Conservation (phyloP, 2,888 invertebrate genomes). For the Papilio demoleus region DNA sequence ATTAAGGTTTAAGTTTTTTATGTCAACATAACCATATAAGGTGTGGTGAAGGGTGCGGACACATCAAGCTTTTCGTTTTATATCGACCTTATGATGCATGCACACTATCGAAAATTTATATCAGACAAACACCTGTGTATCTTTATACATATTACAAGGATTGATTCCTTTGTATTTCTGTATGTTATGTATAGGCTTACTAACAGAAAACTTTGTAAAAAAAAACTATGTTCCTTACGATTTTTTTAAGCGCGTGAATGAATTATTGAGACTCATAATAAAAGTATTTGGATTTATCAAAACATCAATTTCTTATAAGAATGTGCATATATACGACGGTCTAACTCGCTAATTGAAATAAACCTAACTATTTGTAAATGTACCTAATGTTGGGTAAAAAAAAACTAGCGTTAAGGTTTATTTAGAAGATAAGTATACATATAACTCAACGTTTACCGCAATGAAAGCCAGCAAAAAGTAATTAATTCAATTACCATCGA, state of each 20-base stretch:
- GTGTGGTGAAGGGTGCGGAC: constrained; percentile 35
- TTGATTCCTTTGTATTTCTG: too few relatives aligned
- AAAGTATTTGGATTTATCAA: too few relatives aligned
- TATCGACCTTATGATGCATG: constrained; percentile 11
- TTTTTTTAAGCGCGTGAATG: too few relatives aligned
- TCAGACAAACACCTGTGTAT: neutral
- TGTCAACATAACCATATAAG: constrained; percentile 30
- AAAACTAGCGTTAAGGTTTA: neutral
- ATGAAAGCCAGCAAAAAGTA: neutral
- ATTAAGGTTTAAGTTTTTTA: constrained; percentile 36
- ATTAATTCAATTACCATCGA: neutral
- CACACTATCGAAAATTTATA: neutral
- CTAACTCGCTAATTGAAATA: too few relatives aligned
- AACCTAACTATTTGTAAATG: too few relatives aligned
- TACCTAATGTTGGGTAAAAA: too few relatives aligned
- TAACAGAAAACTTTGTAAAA: too few relatives aligned
- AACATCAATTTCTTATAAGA: too few relatives aligned
- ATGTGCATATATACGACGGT: too few relatives aligned
- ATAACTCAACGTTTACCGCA: neutral
- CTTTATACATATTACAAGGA: neutral
- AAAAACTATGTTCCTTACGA: too few relatives aligned
- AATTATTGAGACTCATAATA: too few relatives aligned
- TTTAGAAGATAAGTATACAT: neutral
- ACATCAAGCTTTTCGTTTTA: constrained; percentile 28
- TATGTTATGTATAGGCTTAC: too few relatives aligned